Percentiles rank a stretch among this genome's conserved stretches.
These are phyloP conservation scores for Habropoda laboriosa DNA, from an alignment of 1,140 invertebrate genomes.

Conservation along the genomic window DNA sequence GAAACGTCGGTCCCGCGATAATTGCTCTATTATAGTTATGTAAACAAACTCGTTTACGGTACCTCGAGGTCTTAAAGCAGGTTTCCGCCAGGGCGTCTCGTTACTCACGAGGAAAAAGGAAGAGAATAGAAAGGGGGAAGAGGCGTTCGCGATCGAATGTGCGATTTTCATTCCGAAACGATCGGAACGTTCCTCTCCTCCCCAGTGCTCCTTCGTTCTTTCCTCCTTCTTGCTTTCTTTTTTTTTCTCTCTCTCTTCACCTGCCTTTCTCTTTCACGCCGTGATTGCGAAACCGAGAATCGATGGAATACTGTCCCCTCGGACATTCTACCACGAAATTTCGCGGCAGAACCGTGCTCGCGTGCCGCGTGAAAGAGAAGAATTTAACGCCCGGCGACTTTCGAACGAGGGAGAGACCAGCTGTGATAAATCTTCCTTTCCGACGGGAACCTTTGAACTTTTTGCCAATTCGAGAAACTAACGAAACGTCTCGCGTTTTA, in stretches of 20 bases:
- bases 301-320: not conserved
- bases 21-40: constrained; percentile 59
- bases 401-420: not conserved
- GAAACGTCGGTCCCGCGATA: constrained; percentile 40
- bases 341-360: not conserved
- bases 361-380: not conserved
- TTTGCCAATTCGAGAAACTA: constrained; percentile 33
- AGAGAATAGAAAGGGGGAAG: constrained; percentile 31
- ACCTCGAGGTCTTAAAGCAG: constrained; percentile 3
- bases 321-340: constrained; percentile 8
- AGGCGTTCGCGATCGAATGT: not conserved
- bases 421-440: not conserved
- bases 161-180: constrained; percentile 43
- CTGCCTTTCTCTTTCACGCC: constrained; percentile 16
- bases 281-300: not conserved
- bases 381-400: not conserved
- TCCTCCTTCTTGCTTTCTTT: not conserved
- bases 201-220: not conserved
- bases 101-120: constrained; percentile 35
- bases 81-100: constrained; percentile 38
- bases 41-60: constrained; percentile 59
- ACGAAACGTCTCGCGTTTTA: not conserved
- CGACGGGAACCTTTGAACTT: not conserved
- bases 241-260: too few relatives aligned
- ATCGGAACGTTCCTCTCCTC: constrained; percentile 34